Percentiles rank a stretch among this genome's conserved stretches.
Evolutionary conservation across 64 coral and sea anemone species (phyloP).

Genomic region (Astreopora myriophthalma): DNA sequence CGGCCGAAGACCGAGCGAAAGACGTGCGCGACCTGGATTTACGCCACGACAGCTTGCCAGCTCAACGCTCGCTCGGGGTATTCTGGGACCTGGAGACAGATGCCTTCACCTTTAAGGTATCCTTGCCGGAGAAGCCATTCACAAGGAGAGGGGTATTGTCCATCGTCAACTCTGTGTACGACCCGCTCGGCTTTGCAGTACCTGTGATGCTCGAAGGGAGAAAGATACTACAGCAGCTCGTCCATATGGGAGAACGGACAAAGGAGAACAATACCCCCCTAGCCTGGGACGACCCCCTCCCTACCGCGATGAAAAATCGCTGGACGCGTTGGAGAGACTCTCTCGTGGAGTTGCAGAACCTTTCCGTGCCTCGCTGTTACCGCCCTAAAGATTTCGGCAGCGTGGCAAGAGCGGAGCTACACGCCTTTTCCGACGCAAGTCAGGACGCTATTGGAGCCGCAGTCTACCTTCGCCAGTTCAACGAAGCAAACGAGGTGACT

Average conservation of each 20-base stretch:
- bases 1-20: no score
- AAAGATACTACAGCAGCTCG: neutral
- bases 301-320: neutral
- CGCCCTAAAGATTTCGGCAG: neutral
- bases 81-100: slow-evolving; percentile 16
- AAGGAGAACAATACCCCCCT: neutral
- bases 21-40: no score
- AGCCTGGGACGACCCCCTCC: neutral
- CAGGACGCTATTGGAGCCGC: no score
- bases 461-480: no score
- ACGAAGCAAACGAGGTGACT: no score
- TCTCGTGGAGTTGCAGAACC: neutral
- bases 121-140: slow-evolving; percentile 15
- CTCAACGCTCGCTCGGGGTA: no score
- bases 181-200: slow-evolving; percentile 1
- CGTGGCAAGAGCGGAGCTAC: neutral
- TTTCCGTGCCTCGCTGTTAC: neutral
- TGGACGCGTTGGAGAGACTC: slow-evolving; percentile 6
- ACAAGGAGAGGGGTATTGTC: no score
- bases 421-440: neutral
- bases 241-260: neutral
- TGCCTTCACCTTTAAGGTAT: slow-evolving; percentile 13
- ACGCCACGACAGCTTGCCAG: no score
- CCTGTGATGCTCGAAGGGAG: slow-evolving; percentile 2
- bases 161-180: slow-evolving; percentile 14